Evolutionary conservation across 1,140 invertebrate genomes (phyloP), one percentile per base, ranked within the genome.

Genomic region (Zaprionus tsacasi): DNA sequence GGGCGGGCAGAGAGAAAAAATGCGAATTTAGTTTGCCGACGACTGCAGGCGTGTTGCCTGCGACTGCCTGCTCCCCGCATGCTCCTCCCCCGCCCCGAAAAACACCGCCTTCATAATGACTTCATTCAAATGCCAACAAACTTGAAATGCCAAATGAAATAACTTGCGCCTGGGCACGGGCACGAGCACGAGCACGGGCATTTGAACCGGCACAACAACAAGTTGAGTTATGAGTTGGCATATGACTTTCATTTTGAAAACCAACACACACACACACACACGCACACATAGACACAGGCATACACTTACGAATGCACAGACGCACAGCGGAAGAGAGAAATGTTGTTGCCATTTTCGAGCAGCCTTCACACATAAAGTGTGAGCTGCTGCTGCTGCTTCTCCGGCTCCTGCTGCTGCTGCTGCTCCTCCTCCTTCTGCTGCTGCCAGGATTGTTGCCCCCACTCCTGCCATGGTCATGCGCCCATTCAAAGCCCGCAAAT

Each of bases 111-210:
- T 87, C 83, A 82, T 87, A 87, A 87, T 87, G 83, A 87, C 83
- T 87, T 87, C 83, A 87, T 87, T 87, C 83, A 87, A 87, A 87
- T 87, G 83, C 83, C 83, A 87, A 83, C 73, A 81, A 83, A 87
- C 85, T 87, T 89, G 83, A 87, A 87, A 87, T 87, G 74, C 83
- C 83, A 87, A 87, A 87, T 87, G 83, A 87, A 87, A 87, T 89
- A 87, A 87, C 83, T 87, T 87, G 59, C 78, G 82, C 82, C 68
- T 72, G 66, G 43, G 71, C 83, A 77, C 64, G 69, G 55, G 60
- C 75, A 64, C 27, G 27, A 3, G 27, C 27, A 30, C 27, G 27
- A 30, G 71, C 83, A 77, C 64, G 69, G 55, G 60, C 75, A 64
- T 52, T 15, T 67, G 65, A 70, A 68, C 59, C 67, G 70, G 65